Percentiles rank a stretch among this genome's conserved stretches.
These are phyloP conservation scores for Poeciliopsis presidionis DNA, from an alignment of 2,797 vertebrate species.

Conservation along the genomic window DNA sequence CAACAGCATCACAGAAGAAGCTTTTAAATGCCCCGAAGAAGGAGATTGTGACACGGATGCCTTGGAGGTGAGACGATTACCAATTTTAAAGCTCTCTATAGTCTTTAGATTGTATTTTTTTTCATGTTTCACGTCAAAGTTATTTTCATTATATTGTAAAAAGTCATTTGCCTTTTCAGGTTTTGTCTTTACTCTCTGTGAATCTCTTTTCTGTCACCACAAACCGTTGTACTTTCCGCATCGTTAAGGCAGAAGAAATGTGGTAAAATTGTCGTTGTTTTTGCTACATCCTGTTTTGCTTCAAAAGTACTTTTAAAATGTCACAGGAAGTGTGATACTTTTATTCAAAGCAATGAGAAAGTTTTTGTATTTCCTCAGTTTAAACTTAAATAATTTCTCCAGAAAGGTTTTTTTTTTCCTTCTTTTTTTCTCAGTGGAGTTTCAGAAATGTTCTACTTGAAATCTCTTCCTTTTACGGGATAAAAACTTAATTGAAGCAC, in stretches of 20 bases:
- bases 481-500: constrained; percentile 22
- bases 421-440: constrained; percentile 4
- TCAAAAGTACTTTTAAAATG: constrained; percentile 24
- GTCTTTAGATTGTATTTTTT: background rate
- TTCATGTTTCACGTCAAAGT: background rate
- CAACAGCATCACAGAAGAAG: constrained; percentile 92
- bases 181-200: background rate
- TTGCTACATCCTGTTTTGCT: constrained; percentile 41
- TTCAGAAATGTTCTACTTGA: constrained; percentile 28
- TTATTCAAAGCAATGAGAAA: constrained; percentile 11
- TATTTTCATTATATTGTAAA: background rate
- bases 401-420: background rate
- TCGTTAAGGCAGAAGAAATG: background rate
- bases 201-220: background rate
- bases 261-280: constrained; percentile 4
- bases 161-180: background rate
- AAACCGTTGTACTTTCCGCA: background rate
- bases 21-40: constrained; percentile 89
- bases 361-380: background rate
- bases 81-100: background rate
- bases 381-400: too few relatives aligned
- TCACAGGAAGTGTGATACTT: constrained; percentile 46
- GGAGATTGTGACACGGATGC: constrained; percentile 92
- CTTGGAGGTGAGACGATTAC: constrained; percentile 85
- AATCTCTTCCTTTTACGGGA: constrained; percentile 18